A percentile compares a stretch with the other conserved stretches of the same genome.
Evolutionary conservation across 1,140 invertebrate genomes (phyloP).

Genomic region (Ostrea denselamellosa): DNA sequence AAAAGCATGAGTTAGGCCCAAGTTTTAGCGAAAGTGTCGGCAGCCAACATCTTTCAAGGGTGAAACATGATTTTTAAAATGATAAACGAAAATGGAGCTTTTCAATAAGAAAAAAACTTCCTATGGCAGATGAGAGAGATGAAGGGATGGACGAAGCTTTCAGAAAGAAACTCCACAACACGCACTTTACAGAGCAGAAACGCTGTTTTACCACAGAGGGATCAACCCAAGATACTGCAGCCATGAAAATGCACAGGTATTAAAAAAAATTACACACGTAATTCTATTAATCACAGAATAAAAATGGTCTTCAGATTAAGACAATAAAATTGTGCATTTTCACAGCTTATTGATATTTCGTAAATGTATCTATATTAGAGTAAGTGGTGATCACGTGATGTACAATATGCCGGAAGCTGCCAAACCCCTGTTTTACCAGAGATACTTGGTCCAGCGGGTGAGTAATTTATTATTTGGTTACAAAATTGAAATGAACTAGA

Average conservation of each 20-base stretch:
- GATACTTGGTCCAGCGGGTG: constrained; percentile 61
- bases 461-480: background rate
- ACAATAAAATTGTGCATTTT: background rate
- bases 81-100: background rate
- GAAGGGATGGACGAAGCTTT: constrained; percentile 55
- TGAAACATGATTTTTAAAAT: background rate
- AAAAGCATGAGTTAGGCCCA: no score
- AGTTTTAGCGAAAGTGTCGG: no score
- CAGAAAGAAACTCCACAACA: constrained; percentile 56
- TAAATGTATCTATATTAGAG: constrained; percentile 50
- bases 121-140: constrained; percentile 58
- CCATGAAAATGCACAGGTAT: background rate
- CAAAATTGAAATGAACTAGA: background rate
- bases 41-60: no score
- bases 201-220: background rate
- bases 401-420: constrained; percentile 68
- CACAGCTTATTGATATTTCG: background rate
- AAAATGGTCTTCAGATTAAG: no score
- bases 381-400: constrained; percentile 61
- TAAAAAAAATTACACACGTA: no score
- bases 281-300: no score
- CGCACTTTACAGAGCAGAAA: background rate
- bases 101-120: background rate
- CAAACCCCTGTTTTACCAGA: constrained; percentile 60
- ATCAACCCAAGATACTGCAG: background rate